Base-by-base conservation (phyloP, 2,797 vertebrate species). In the Sebastes trivittatus region DNA sequence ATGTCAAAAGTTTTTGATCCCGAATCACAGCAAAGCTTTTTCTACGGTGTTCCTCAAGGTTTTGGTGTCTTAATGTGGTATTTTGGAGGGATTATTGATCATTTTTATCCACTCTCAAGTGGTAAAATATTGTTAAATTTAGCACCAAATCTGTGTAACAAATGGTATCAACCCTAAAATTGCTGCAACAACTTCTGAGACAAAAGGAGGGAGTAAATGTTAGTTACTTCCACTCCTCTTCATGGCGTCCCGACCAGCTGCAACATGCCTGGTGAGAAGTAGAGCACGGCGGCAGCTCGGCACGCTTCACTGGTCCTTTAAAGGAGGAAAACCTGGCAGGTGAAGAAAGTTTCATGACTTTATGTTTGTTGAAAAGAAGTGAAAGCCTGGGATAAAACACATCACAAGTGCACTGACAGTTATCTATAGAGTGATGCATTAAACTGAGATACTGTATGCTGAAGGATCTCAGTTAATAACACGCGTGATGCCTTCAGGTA, bases 301-400 rank as follows among this genome's bases (percentile, higher is more conserved):
- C 70, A 55, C 23, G 86, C 86, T 75, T 62, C 86, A 54, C 58
- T 29, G 81, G 4, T 30, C 72, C 72, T 78, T 52, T 76, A 66
- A 81, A 88, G 75, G 65, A 8, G 5, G 11, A 30, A 66, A 83
- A 75, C 1, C 38, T 68, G 68, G 62, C 80, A 84, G 79, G 73
- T 38, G 68, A 27, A 66, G 78, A 72, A 10, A 55, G 36, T 64
- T 32, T n/a, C 2, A 25, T 3, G 55, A 8, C 11, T 64, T 32
- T 25, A 22, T 56, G 58, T 55, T 38, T 2, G 58, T 22, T 18
- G 9, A 25, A 22, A 27, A 25, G 8, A 61, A 34, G 3, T 13
- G 5, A 32, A 75, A 56, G 10, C 55, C 22, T 55, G 32, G 6
- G 36, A 30, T 32, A 8, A 32, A 25, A 65, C 13, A 59, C 16